Evolutionary conservation across 2,888 invertebrate species (phyloP).

Genomic region (Calliopum simillimum): DNA sequence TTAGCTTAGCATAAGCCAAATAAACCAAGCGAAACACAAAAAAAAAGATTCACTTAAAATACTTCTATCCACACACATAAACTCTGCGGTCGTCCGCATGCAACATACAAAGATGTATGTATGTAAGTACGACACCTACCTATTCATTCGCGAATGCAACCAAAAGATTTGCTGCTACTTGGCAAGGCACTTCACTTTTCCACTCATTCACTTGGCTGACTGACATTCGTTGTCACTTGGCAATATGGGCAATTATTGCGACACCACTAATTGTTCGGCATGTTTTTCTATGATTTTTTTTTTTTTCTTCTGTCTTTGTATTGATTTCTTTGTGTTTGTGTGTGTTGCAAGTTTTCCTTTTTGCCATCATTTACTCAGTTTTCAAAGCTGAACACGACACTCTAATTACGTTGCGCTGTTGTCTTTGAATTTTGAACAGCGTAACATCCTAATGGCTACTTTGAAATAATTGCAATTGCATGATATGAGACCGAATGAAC

Average conservation of each 20-base stretch:
- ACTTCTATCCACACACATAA: not conserved
- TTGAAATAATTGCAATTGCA: too few relatives aligned
- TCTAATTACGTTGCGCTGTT: slow-evolving; percentile 38
- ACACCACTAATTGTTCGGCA: slow-evolving; percentile 54
- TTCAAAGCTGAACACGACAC: slow-evolving; percentile 37
- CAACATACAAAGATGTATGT: too few relatives aligned
- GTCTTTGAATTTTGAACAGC: slow-evolving; percentile 19
- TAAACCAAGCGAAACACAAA: not conserved
- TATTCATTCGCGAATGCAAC: not conserved
- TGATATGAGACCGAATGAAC: too few relatives aligned
- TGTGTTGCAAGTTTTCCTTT: too few relatives aligned
- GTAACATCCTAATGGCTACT: slow-evolving; percentile 19
- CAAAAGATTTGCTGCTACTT: not conserved
- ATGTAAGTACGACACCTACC: too few relatives aligned
- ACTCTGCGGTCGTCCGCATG: not conserved
- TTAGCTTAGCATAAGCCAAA: not conserved
- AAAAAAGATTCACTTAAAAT: not conserved
- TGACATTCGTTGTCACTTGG: slow-evolving; percentile 20
- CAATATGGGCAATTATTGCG: slow-evolving; percentile 49
- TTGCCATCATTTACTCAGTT: slow-evolving; percentile 20
- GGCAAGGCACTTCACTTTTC: not conserved
- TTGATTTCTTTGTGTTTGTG: not conserved
- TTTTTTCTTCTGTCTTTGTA: not conserved
- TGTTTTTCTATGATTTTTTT: slow-evolving; percentile 36
- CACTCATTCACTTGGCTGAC: too few relatives aligned